phyloP scores from a whole-genome alignment of 2,888 invertebrate genomes.

The Ptilodon capucinus region DNA sequence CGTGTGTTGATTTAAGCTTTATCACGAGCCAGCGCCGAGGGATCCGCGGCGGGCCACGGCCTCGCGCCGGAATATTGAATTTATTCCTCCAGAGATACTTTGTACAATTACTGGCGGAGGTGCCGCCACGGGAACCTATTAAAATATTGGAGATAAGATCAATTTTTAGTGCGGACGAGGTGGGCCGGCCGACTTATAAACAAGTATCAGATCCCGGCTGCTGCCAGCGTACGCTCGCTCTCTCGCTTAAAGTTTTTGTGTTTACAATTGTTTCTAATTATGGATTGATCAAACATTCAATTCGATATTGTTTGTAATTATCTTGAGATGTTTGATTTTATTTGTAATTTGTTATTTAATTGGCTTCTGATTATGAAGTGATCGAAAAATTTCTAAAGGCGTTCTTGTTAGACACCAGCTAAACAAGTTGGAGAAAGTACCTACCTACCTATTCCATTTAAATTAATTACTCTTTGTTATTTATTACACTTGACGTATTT shows the following conservation, averaged over 20 bases:
- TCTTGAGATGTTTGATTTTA: constrained; percentile 63
- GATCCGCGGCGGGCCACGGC: constrained; percentile 42
- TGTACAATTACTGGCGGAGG: constrained; percentile 74
- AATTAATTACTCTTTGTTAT: not conserved
- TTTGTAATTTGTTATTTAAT: constrained; percentile 76
- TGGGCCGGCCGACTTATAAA: constrained; percentile 73
- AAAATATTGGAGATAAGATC: constrained; percentile 80
- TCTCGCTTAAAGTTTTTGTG: constrained; percentile 68
- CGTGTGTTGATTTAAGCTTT: constrained; percentile 80
- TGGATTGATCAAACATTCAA: constrained; percentile 74
- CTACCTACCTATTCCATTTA: not conserved
- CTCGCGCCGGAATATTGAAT: constrained; percentile 65
- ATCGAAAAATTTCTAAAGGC: constrained; percentile 41
- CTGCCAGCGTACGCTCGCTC: constrained; percentile 57
- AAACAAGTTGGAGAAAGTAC: constrained; percentile 10
- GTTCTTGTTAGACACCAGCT: constrained; percentile 33
- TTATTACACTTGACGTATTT: not conserved
- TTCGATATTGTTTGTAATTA: constrained; percentile 75
- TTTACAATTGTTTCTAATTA: constrained; percentile 80
- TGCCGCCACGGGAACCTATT: constrained; percentile 80
- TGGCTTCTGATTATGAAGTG: constrained; percentile 68
- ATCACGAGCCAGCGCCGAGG: constrained; percentile 60
- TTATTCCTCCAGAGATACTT: constrained; percentile 68
- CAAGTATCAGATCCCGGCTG: constrained; percentile 66
- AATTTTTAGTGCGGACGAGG: constrained; percentile 73